Evolutionary conservation across 2,797 vertebrate species (phyloP).

Genomic region (Eulemur rubriventer): DNA sequence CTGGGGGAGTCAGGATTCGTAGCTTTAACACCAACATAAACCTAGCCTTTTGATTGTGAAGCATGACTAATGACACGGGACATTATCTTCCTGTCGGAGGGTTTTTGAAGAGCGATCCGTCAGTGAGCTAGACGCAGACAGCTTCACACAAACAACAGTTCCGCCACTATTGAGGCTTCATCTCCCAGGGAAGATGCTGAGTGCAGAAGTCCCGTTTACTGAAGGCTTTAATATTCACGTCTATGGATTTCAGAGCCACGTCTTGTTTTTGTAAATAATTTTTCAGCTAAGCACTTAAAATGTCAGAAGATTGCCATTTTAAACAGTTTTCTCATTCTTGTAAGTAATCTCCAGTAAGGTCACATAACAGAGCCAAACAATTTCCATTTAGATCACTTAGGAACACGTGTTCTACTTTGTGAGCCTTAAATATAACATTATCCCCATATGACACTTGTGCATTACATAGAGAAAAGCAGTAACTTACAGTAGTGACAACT

Average conservation of each 20-base stretch:
- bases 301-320: slow-evolving; percentile 3
- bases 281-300: background rate
- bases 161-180: background rate
- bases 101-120: slow-evolving; percentile 39
- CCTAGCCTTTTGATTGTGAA: slow-evolving; percentile 31
- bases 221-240: background rate
- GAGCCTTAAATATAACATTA: background rate
- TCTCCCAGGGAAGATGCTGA: background rate
- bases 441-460: background rate
- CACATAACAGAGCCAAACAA: background rate
- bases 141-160: background rate
- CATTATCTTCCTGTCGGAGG: slow-evolving; percentile 42
- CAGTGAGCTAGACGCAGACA: background rate
- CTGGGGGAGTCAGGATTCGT: slow-evolving; percentile 21
- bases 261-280: slow-evolving; percentile 45
- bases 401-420: background rate
- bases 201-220: background rate
- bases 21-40: background rate
- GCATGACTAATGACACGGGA: slow-evolving; percentile 21
- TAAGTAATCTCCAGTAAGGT: background rate
- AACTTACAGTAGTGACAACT: background rate
- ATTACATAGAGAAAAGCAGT: slow-evolving; percentile 11
- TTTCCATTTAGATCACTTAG: slow-evolving; percentile 4
- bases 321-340: background rate
- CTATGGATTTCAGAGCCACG: background rate